Evolutionary conservation across 2,888 invertebrate genomes (phyloP), one percentile per base, ranked within the genome.

Genomic region (Acrocyrtus sp.): DNA sequence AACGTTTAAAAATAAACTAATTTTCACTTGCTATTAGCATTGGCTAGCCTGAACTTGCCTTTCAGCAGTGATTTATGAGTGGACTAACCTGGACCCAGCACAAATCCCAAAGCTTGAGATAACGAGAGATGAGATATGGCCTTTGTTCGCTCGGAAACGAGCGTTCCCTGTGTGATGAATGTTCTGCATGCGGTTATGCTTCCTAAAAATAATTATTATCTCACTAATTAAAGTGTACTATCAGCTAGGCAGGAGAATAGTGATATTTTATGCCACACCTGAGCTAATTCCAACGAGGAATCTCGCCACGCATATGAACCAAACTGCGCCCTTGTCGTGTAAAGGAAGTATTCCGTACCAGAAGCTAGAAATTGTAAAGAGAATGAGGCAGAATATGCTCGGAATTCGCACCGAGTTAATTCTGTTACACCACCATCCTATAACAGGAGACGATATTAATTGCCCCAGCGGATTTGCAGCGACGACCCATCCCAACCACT

Each of bases 401-500:
- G 94, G 94, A 66, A 90, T 83, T 69, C 93, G 88, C 79, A 92
- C 90, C 0, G 90, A 88, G 58, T 90, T 90, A 26, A 90, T 85
- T 83, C 88, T 90, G 84, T 94, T 94, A 58, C 92, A 91, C 93
- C 94, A 93, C 89, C 90, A 90, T 47, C 94, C 94, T 78, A 93
- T 88, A 77, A 94, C 84, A 2, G 94, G 94, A 21, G 94, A 94
- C 84, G 93, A 92, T 72, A 94, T 83, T 89, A 94, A 91, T 87
- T 95, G 94, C 0, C 92, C 94, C 74, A 94, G 87, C 15, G 95
- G 94, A 86, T 94, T 93, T 26, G 93, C 93, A 39, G 93, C 94
- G 58, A 94, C 93, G 57, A 93, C 90, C 81, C 90, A 88, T 5
- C 94, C 94, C 88, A 94, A 90, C 82, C 92, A 91, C 85, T 92